Evolutionary conservation across 2,797 vertebrate species (phyloP), one percentile per base, ranked within the genome.

Genomic region (Labeo calbasu): DNA sequence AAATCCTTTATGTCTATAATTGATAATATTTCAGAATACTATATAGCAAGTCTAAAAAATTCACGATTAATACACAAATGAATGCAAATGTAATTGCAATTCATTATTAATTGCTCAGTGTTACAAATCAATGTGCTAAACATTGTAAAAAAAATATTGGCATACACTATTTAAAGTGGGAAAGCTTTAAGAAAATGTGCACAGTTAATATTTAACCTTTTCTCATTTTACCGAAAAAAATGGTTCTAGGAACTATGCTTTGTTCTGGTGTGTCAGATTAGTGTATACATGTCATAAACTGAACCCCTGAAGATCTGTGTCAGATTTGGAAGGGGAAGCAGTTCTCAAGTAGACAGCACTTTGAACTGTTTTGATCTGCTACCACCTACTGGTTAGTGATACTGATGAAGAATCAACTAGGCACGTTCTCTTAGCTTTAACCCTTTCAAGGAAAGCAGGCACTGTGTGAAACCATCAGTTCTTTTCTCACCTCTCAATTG

Each of bases 371-470:
- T 84, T 63, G 55, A 84, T 84, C 76, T 84, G 78, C 66, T 53
- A 71, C 83, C 83, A 79, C 83, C 83, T 84, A 53, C 76, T 84
- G 76, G 83, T 72, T 51, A 79, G 19, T 72, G 46, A 63, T 53
- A 72, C 43, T 69, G 23, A 59, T 83, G 63, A 69, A 28, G n/a
- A 32, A 57, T 66, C 14, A 65, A 77, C 50, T 53, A 80, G 51
- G 50, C 14, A 21, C 23, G 53, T 55, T 79, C 66, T 81, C 57
- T 25, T 65, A 3, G 46, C 1, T 75, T 43, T 59, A 48, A 71
- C 25, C 71, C 71, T 32, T 72, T 36, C 17, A 32, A 32, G 25
- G 4, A 75, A 55, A 75, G 50, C 25, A 73, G 71, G 48, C 48
- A 0, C 71, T 13, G 71, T 55, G 50, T 55, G 71, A 55, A 55